These are phyloP conservation scores for Emys orbicularis DNA, from an alignment of 2,797 vertebrate species.

Conservation along the genomic window DNA sequence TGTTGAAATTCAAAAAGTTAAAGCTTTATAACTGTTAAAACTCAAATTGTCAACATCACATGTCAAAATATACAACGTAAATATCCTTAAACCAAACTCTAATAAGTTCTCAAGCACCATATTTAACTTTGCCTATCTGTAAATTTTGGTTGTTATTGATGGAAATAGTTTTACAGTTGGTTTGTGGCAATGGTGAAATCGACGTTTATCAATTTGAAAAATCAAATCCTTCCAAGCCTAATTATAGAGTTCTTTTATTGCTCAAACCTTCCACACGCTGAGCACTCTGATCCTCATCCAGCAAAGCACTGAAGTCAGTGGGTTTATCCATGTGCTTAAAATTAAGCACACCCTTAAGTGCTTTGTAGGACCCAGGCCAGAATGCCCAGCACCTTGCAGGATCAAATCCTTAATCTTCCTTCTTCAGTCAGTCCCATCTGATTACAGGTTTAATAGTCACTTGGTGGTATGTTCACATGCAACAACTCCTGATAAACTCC, in stretches of 20 bases:
- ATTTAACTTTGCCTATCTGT: background rate
- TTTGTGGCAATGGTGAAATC: background rate
- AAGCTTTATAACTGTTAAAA: background rate
- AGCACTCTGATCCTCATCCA: background rate
- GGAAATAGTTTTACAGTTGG: background rate
- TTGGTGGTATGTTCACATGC: background rate
- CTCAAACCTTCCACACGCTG: background rate
- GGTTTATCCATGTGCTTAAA: accelerated
- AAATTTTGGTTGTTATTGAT: background rate
- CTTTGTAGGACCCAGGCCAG: background rate
- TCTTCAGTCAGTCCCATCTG: background rate
- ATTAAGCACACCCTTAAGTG: background rate
- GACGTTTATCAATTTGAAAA: background rate
- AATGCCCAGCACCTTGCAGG: background rate
- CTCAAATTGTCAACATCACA: background rate
- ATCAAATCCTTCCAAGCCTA: background rate
- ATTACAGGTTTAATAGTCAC: background rate
- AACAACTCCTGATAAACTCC: background rate
- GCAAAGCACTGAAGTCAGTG: background rate
- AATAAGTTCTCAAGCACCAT: background rate
- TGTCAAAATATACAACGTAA: background rate
- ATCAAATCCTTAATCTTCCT: background rate
- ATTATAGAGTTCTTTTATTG: background rate
- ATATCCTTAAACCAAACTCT: background rate
- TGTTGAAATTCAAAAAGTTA: background rate